Percentiles rank a stretch among this genome's conserved stretches.
Conservation (phyloP, 2,113 vertebrate genomes). For the Cepphus grylle region DNA sequence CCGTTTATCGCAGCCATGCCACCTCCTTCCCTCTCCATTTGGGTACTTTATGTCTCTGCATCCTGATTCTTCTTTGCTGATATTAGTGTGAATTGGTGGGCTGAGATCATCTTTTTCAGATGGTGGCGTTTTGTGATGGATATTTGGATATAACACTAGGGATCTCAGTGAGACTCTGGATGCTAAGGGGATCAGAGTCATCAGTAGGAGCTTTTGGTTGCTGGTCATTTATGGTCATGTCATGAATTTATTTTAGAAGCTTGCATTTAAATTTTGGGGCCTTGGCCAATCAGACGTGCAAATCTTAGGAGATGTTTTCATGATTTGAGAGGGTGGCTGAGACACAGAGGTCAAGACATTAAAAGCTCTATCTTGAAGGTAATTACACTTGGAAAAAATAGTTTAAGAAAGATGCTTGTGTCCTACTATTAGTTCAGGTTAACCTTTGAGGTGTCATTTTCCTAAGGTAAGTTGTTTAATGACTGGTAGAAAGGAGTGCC, state of each 20-base stretch:
- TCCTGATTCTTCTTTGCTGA: not conserved
- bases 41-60: not conserved
- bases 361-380: not conserved
- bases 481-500: not conserved
- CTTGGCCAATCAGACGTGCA: not conserved
- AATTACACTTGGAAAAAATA: not conserved
- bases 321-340: not conserved
- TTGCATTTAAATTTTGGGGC: not conserved
- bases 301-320: not conserved
- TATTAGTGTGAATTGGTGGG: not conserved
- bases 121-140: not conserved
- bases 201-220: not conserved
- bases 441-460: not conserved
- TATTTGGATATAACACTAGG: not conserved
- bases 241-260: not conserved
- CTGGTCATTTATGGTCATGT: not conserved
- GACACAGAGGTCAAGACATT: not conserved
- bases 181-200: not conserved
- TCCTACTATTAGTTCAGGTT: not conserved
- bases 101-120: not conserved
- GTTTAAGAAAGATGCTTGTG: not conserved
- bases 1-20: not conserved
- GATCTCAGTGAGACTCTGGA: not conserved
- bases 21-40: not conserved
- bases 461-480: not conserved